A percentile compares a stretch with the other conserved stretches of the same genome.
These are phyloP conservation scores for Drosophila maculinotata DNA, from an alignment of 2,888 invertebrate genomes.

Conservation along the genomic window DNA sequence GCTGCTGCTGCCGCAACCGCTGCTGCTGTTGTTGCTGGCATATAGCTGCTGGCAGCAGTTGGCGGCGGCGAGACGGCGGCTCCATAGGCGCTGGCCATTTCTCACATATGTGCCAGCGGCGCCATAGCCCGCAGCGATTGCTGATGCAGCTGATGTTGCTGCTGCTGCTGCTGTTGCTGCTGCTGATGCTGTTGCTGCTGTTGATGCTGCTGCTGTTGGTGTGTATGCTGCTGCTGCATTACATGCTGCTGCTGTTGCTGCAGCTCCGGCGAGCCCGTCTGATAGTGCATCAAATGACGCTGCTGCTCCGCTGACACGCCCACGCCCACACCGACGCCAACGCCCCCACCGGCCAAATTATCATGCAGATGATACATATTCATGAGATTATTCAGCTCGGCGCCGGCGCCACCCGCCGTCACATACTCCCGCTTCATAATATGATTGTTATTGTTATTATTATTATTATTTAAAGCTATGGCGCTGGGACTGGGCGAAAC, in stretches of 20 bases:
- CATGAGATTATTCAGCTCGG: constrained; percentile 88
- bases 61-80: constrained; percentile 67
- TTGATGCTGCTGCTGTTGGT: constrained; percentile 65
- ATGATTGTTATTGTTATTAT: constrained; percentile 81
- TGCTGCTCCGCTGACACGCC: constrained; percentile 83
- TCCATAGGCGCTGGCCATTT: constrained; percentile 85
- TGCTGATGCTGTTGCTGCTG: constrained; percentile 74
- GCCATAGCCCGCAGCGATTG: constrained; percentile 85
- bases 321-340: background rate
- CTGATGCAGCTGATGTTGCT: constrained; percentile 83
- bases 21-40: constrained; percentile 53
- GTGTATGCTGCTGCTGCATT: constrained; percentile 71
- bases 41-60: constrained; percentile 38
- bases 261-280: constrained; percentile 84
- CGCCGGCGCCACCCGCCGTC: constrained; percentile 85
- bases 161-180: constrained; percentile 82
- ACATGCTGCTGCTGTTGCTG: constrained; percentile 83
- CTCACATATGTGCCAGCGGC: constrained; percentile 86
- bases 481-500: constrained; percentile 90
- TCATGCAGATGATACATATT: constrained; percentile 89
- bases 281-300: constrained; percentile 85
- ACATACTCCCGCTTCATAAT: constrained; percentile 90
- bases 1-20: constrained; percentile 42
- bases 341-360: constrained; percentile 86
- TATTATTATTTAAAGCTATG: constrained; percentile 79